phyloP scores from a whole-genome alignment of 2,113 vertebrate genomes.

The Pteruthius melanotis region DNA sequence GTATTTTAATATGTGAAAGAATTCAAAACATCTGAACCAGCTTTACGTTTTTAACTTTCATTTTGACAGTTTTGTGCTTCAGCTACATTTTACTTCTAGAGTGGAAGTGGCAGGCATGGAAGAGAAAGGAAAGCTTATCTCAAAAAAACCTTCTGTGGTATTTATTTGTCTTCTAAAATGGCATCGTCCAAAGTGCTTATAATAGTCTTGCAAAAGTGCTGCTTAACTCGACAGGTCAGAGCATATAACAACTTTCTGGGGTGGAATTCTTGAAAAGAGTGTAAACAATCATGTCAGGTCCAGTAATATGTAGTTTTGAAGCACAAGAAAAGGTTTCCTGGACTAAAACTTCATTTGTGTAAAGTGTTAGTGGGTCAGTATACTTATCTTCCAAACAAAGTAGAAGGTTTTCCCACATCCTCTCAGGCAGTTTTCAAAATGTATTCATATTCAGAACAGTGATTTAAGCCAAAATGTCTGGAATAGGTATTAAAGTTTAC shows the following conservation, averaged over 20 bases:
- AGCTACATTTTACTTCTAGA: background rate
- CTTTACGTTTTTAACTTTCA: background rate
- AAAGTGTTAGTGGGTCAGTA: background rate
- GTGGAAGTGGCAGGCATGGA: background rate
- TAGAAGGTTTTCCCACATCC: background rate
- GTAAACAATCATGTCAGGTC: background rate
- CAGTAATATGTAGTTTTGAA: background rate
- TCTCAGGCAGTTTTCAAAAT: background rate
- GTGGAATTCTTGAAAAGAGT: background rate
- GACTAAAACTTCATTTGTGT: background rate
- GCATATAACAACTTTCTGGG: background rate
- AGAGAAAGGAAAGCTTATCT: slow-evolving; percentile 31
- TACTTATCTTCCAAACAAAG: background rate
- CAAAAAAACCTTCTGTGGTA: slow-evolving; percentile 16
- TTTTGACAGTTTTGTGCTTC: slow-evolving; percentile 7
- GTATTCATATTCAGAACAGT: background rate
- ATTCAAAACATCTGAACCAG: background rate
- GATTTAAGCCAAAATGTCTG: background rate
- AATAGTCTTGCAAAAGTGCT: background rate
- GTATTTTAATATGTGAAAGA: background rate
- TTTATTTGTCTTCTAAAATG: slow-evolving; percentile 8
- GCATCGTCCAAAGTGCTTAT: background rate
- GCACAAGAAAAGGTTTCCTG: background rate
- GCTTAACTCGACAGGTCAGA: background rate
- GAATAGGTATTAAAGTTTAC: background rate